These are phyloP conservation scores for Archaeoteleia sp. DNA, from an alignment of 2,888 invertebrate genomes.

Conservation along the genomic window DNA sequence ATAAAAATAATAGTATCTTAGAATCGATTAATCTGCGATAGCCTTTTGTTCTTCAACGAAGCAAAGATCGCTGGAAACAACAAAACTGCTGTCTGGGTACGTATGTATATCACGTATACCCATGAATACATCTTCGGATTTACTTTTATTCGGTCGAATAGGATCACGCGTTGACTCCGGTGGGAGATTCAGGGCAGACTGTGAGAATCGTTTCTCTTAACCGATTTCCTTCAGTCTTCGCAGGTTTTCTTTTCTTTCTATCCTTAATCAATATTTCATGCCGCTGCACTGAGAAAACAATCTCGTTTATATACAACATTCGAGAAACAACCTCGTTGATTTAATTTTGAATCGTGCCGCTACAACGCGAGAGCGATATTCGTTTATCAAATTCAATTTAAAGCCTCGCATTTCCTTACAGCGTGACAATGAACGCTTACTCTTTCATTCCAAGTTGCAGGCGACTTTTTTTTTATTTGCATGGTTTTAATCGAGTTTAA, in stretches of 20 bases:
- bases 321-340: not conserved
- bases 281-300: constrained; percentile 1
- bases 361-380: not conserved
- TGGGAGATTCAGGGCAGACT: constrained; percentile 5
- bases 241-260: not conserved
- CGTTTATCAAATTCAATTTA: too few relatives aligned
- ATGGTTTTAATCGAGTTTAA: too few relatives aligned
- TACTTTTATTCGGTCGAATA: constrained; percentile 10
- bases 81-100: too few relatives aligned
- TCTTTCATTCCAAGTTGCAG: too few relatives aligned
- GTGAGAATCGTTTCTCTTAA: constrained; percentile 5
- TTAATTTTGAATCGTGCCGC: not conserved
- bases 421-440: too few relatives aligned
- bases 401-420: too few relatives aligned
- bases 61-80: too few relatives aligned
- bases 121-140: constrained; percentile 27
- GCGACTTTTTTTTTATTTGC: too few relatives aligned
- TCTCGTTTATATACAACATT: not conserved
- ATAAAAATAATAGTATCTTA: too few relatives aligned
- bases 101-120: constrained; percentile 9
- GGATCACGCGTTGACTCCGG: constrained; percentile 9
- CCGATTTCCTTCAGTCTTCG: constrained; percentile 7
- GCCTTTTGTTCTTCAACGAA: too few relatives aligned
- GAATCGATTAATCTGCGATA: too few relatives aligned
- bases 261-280: constrained; percentile 12